Evolutionary conservation across 1,140 invertebrate species (phyloP).

Genomic region (Eufriesea mexicana): DNA sequence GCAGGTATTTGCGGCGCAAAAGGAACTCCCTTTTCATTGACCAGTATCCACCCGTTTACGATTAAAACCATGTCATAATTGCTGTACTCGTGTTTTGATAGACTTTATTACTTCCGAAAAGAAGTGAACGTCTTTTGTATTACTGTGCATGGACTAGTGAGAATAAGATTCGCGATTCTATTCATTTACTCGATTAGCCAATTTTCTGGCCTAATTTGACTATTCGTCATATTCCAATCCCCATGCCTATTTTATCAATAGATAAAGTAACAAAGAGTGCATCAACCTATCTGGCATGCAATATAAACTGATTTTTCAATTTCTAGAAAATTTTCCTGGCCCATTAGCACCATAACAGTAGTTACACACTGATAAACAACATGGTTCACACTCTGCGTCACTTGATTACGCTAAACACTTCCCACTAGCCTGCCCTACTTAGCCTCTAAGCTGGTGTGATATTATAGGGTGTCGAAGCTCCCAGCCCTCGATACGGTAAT

Average conservation of each 20-base stretch:
- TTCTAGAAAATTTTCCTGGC: background rate
- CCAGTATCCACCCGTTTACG: conserved; percentile 15
- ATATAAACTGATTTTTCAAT: background rate
- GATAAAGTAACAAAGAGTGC: too few relatives aligned
- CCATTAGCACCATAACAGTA: background rate
- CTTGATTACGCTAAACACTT: background rate
- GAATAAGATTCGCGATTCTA: too few relatives aligned
- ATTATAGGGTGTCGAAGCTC: conserved; percentile 21
- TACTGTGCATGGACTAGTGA: too few relatives aligned
- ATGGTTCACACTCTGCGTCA: background rate
- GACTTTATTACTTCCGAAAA: background rate
- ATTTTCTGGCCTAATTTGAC: too few relatives aligned
- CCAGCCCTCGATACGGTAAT: conserved; percentile 39
- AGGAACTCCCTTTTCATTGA: background rate
- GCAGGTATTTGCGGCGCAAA: background rate
- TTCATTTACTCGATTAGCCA: too few relatives aligned
- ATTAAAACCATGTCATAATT: background rate
- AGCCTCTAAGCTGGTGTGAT: background rate
- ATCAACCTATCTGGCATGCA: too few relatives aligned
- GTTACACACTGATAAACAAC: background rate
- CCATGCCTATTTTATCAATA: too few relatives aligned
- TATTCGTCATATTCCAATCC: too few relatives aligned
- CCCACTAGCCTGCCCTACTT: conserved; percentile 23
- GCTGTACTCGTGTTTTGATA: background rate
- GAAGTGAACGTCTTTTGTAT: background rate